These are phyloP conservation scores for Pseudorectes ferrugineus DNA, from an alignment of 2,113 vertebrate genomes.

Conservation along the genomic window DNA sequence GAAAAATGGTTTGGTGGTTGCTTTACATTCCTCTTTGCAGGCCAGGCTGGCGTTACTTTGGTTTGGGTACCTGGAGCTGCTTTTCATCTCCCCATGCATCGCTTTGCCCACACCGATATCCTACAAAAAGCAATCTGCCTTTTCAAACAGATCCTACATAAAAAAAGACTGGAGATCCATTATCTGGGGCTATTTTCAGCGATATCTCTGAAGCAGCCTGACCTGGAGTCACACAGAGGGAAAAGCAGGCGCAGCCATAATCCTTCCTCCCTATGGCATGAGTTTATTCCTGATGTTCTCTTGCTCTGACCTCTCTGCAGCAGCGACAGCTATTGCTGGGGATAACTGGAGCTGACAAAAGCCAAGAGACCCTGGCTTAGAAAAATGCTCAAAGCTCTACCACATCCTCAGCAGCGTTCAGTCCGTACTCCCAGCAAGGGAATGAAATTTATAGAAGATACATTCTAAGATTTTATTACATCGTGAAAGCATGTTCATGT, in stretches of 20 bases:
- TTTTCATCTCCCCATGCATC: not conserved
- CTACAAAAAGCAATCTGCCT: not conserved
- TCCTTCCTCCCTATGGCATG: not conserved
- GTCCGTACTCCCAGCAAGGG: not conserved
- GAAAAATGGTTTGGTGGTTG: not conserved
- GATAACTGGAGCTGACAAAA: not conserved
- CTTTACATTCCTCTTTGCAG: not conserved
- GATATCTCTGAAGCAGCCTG: not conserved
- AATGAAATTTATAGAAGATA: not conserved
- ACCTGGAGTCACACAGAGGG: not conserved
- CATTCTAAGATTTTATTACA: not conserved
- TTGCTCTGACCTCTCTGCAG: not conserved
- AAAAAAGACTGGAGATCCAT: not conserved
- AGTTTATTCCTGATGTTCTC: not conserved
- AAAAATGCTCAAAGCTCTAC: not conserved
- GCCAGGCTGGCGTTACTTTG: not conserved
- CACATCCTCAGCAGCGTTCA: not conserved
- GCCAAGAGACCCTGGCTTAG: not conserved
- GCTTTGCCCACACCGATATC: accelerated
- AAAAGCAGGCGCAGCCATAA: not conserved
- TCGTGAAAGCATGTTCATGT: not conserved
- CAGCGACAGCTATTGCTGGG: not conserved
- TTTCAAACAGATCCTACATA: not conserved
- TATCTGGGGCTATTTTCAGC: not conserved
- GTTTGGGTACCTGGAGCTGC: not conserved